Evolutionary conservation across 2,888 invertebrate species (phyloP).

Genomic region (Caenorhabditis drosophilae): DNA sequence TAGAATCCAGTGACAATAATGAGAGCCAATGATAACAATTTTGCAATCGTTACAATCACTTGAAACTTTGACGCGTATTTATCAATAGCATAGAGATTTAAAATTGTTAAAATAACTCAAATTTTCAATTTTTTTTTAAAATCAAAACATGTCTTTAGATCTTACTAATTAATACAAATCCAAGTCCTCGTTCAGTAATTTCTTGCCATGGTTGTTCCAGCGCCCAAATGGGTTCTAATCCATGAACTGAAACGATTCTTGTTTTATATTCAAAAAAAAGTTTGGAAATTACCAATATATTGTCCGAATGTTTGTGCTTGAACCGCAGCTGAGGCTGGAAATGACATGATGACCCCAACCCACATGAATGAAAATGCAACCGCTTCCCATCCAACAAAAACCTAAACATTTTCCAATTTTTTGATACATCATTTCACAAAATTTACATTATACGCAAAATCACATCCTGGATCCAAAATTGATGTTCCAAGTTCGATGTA

Average conservation of each 20-base stretch:
- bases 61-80: conserved; percentile 54
- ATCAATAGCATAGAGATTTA: conserved; percentile 55
- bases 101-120: conserved; percentile 48
- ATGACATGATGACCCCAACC: conserved; percentile 47
- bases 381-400: conserved; percentile 49
- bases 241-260: conserved; percentile 32
- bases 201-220: conserved; percentile 30
- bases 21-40: conserved; percentile 45
- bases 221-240: conserved; percentile 34
- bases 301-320: conserved; percentile 60
- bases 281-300: conserved; percentile 39
- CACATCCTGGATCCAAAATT: conserved; percentile 73
- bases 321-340: conserved; percentile 57
- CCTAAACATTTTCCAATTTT: conserved; percentile 7
- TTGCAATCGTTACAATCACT: conserved; percentile 51
- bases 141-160: not conserved
- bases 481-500: conserved; percentile 88
- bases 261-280: not conserved
- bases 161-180: conserved; percentile 37
- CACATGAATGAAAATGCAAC: conserved; percentile 56
- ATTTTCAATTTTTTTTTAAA: conserved; percentile 1
- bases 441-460: conserved; percentile 62
- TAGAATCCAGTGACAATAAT: conserved; percentile 55
- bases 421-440: not conserved
- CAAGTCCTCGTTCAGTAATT: conserved; percentile 35